Conservation (phyloP, 2,888 invertebrate species). For the Plebejus melissa region DNA sequence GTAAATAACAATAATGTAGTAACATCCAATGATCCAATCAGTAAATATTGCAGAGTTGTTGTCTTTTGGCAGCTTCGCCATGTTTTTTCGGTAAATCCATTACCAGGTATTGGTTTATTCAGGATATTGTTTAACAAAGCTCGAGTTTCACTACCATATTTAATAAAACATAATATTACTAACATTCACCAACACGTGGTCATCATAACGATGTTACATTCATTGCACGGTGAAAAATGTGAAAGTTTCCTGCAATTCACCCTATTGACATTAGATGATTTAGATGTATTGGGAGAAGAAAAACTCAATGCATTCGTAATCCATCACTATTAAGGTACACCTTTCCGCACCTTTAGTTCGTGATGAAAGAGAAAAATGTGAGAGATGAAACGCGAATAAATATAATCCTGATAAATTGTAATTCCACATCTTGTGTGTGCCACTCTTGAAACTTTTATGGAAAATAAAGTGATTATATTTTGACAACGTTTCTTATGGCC, state of each 20-base stretch:
- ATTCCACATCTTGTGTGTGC: neutral
- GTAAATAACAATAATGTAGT: too few relatives aligned
- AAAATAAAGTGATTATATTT: too few relatives aligned
- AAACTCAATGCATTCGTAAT: neutral
- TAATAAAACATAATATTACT: neutral
- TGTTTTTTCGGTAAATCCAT: constrained; percentile 15
- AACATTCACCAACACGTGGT: neutral
- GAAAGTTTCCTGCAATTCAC: neutral
- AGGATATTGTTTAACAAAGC: neutral
- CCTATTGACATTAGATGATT: neutral
- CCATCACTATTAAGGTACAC: constrained; percentile 7
- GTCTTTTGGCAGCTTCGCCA: neutral
- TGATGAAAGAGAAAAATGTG: neutral
- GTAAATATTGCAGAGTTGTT: constrained; percentile 2
- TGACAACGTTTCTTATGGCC: too few relatives aligned
- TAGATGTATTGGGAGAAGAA: constrained; percentile 3
- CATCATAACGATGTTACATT: neutral
- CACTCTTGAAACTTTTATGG: too few relatives aligned
- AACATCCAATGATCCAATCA: neutral
- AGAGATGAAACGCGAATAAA: neutral
- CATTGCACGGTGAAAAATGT: neutral
- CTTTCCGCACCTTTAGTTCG: constrained; percentile 5
- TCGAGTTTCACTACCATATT: neutral
- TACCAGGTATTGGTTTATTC: constrained; percentile 12
- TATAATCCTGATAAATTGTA: neutral